A percentile compares a stretch with the other conserved stretches of the same genome.
phyloP scores from a whole-genome alignment of 2,888 invertebrate genomes.

The Leptinotarsa rubiginosa region DNA sequence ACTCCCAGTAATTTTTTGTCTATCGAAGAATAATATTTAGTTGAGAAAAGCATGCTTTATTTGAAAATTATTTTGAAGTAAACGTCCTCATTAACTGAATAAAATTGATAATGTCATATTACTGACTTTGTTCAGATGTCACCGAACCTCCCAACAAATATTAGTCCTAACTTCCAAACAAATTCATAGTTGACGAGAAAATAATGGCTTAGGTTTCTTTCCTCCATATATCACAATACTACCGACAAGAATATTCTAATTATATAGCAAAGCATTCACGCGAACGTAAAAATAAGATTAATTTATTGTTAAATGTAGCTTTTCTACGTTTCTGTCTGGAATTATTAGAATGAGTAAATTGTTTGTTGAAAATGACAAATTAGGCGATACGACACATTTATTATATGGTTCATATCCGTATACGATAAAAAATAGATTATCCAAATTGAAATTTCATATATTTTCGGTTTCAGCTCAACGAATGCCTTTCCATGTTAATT shows the following conservation, averaged over 20 bases:
- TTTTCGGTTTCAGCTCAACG: background rate
- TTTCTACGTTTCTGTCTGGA: conserved; percentile 11
- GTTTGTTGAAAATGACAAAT: conserved; percentile 22
- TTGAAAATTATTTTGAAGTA: no score
- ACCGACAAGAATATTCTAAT: conserved; percentile 51
- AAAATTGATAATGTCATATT: no score
- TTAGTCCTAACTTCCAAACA: background rate
- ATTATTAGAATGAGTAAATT: conserved; percentile 5
- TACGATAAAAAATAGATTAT: background rate
- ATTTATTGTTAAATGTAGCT: conserved; percentile 55
- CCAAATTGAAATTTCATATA: background rate
- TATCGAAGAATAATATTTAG: no score
- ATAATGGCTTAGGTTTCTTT: conserved; percentile 11
- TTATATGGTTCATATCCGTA: background rate
- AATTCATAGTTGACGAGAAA: conserved; percentile 22
- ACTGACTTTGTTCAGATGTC: no score
- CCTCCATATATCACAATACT: conserved; percentile 1
- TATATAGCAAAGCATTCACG: conserved; percentile 53
- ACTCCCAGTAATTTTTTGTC: no score
- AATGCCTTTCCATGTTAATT: background rate
- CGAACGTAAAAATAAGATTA: conserved; percentile 52
- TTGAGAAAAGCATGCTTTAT: no score
- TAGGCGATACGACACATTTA: conserved; percentile 9
- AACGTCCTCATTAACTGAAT: no score
- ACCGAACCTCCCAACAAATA: no score